Evolutionary conservation across 2,888 invertebrate genomes (phyloP).

Genomic region (Crematogaster levior): DNA sequence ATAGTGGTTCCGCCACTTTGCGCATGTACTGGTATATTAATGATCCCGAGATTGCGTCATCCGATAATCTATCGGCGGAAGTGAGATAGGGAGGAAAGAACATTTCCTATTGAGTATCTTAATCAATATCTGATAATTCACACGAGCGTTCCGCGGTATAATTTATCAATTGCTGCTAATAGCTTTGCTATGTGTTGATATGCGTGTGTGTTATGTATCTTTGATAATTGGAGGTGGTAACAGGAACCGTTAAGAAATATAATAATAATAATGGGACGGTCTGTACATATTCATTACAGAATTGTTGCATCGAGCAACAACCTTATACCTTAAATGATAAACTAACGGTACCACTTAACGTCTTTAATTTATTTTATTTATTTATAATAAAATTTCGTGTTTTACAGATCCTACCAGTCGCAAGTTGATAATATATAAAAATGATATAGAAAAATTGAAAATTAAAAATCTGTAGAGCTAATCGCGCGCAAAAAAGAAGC

Average conservation of each 20-base stretch:
- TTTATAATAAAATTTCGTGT: neutral
- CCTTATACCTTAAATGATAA: neutral
- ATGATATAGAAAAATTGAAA: neutral
- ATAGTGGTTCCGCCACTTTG: neutral
- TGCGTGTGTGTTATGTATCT: neutral
- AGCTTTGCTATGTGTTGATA: slow-evolving; percentile 10
- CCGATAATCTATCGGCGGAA: slow-evolving; percentile 12
- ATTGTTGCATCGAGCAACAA: neutral
- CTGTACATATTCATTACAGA: neutral
- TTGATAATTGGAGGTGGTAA: neutral
- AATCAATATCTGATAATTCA: slow-evolving; percentile 29
- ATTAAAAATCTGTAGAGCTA: neutral
- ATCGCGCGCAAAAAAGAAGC: neutral
- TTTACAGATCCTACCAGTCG: neutral
- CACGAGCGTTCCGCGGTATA: neutral
- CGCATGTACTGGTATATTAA: slow-evolving; percentile 19
- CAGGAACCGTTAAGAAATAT: slow-evolving; percentile 29
- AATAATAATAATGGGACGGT: neutral
- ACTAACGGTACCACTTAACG: neutral
- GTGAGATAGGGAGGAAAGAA: neutral
- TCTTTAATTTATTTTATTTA: neutral
- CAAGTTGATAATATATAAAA: neutral
- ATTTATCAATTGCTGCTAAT: slow-evolving; percentile 41
- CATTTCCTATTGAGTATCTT: neutral
- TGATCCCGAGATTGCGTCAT: slow-evolving; percentile 26